Evolutionary conservation across 2,113 vertebrate genomes (phyloP).

Genomic region (Odocoileus hemionus): DNA sequence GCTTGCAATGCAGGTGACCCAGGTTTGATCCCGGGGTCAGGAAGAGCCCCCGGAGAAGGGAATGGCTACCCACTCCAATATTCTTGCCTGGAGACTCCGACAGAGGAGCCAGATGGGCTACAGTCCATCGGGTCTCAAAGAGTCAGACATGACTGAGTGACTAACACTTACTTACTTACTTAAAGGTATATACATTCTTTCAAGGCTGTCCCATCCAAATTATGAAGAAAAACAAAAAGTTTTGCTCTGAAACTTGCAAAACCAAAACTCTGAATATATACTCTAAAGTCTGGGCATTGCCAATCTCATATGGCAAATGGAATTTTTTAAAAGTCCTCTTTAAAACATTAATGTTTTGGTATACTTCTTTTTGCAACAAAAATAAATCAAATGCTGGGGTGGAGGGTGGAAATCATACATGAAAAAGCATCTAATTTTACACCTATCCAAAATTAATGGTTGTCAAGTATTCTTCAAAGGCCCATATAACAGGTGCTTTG

Average conservation of each 20-base stretch:
- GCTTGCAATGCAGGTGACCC: not conserved
- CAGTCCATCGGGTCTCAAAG: not conserved
- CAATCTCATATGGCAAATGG: not conserved
- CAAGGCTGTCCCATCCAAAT: not conserved
- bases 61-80: not conserved
- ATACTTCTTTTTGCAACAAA: conserved; percentile 12
- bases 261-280: not conserved
- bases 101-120: not conserved
- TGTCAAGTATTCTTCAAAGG: conserved; percentile 13
- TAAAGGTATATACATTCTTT: not conserved
- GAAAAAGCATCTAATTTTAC: not conserved
- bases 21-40: not conserved
- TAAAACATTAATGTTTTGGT: not conserved
- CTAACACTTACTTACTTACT: not conserved
- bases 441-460: not conserved
- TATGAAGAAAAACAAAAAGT: conserved; percentile 3
- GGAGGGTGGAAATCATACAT: not conserved
- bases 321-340: not conserved
- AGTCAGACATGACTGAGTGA: not conserved
- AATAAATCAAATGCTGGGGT: not conserved
- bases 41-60: not conserved
- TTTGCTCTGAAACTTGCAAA: not conserved
- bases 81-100: not conserved
- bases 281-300: not conserved
- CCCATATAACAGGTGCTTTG: not conserved